These are phyloP conservation scores for Zaprionus nigranus DNA, from an alignment of 1,140 invertebrate genomes.

Conservation along the genomic window DNA sequence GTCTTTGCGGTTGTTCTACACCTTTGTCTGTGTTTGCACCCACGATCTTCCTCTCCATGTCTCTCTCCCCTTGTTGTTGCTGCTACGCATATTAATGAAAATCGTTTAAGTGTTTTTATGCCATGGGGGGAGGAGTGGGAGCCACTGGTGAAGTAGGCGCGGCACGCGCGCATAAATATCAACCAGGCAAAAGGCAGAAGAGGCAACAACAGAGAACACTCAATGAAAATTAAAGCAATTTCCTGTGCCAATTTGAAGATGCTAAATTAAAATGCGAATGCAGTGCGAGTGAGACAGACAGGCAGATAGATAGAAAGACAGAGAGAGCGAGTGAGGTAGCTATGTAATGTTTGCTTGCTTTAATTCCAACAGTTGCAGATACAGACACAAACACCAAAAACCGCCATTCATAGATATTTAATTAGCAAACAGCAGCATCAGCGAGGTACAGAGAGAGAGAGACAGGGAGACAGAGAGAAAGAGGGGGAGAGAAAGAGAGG, in stretches of 20 bases:
- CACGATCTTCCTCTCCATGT: background rate
- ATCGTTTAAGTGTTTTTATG: constrained; percentile 61
- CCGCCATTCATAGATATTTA: constrained; percentile 84
- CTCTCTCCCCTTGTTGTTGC: constrained; percentile 15
- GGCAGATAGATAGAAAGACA: no score
- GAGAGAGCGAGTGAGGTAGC: constrained; percentile 8
- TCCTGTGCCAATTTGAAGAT: constrained; percentile 78
- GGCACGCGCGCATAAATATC: constrained; percentile 51
- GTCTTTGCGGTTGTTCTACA: constrained; percentile 42
- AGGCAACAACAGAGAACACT: constrained; percentile 58
- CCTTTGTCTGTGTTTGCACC: constrained; percentile 8
- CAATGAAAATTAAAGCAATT: constrained; percentile 83
- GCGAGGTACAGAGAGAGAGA: background rate
- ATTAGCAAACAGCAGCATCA: constrained; percentile 64
- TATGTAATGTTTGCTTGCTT: constrained; percentile 9
- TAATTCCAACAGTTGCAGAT: constrained; percentile 29
- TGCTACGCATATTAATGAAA: constrained; percentile 70
- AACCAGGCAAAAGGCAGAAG: constrained; percentile 26
- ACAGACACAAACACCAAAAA: constrained; percentile 34
- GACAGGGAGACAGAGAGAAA: constrained; percentile 5
- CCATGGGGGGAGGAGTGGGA: constrained; percentile 15
- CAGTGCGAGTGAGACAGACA: constrained; percentile 25
- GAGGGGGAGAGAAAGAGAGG: constrained; percentile 3
- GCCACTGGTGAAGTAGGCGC: constrained; percentile 32
- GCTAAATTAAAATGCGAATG: constrained; percentile 73